Evolutionary conservation across 2,113 vertebrate species (phyloP), one percentile per base, ranked within the genome.

Genomic region (Gobius niger): DNA sequence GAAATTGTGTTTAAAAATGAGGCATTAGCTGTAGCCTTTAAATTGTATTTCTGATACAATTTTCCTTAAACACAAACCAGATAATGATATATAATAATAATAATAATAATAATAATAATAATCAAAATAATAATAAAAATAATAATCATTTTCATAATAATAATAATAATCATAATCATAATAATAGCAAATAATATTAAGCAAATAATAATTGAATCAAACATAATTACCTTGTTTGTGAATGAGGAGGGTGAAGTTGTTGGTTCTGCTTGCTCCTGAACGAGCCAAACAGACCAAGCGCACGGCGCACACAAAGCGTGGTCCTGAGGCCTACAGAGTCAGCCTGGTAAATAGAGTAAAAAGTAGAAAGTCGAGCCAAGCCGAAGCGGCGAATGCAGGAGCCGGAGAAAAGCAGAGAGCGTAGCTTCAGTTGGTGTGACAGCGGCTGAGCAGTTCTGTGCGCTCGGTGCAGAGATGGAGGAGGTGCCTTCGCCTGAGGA

Each of bases 401-500:
- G 8, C 14, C 42, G 40, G 4, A 60, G 34, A n/a, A 56, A 60
- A 60, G 57, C 14, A 8, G 57, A 42, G 14, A 42, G 34, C 57
- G 57, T 14, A 4, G 47, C 6, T 12, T 12, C 12, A 50, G 47
- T 50, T 50, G 81, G 77, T 73, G 86, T 86, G 82, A 71, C 65
- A 53, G 80, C 73, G 68, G 78, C 65, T 70, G 51, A 80, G 40
- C 47, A 14, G 47, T 14, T 14, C 12, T 9, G 57, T n/a, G 57
- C 19, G 52, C 9, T 16, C 57, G 41, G 34, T 7, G 57, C 40
- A 60, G 76, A 64, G 78, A 81, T 75, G 82, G 81, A 83, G 85
- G 80, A 78, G 79, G 83, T 73, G 88, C 83, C 87, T 70, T 85
- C 81, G 91, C 86, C 87, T 87, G 80, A 79, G 83, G 86, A 90